Conservation (phyloP, 2,113 vertebrate genomes). For the Campylomormyrus numenius region DNA sequence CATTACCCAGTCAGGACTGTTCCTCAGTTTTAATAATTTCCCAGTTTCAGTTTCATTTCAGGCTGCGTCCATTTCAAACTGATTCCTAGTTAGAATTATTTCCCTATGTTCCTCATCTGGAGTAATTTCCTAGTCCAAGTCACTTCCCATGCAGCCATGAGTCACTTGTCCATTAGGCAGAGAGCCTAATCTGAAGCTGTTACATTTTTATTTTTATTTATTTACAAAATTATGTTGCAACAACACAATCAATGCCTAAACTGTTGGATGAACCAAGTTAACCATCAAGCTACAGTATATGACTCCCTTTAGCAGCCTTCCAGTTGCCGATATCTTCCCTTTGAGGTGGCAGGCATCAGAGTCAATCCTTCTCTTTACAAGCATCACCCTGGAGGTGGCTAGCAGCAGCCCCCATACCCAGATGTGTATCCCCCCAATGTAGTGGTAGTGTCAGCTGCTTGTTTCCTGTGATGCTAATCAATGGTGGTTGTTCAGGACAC, state of each 20-base stretch:
- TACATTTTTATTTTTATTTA: neutral
- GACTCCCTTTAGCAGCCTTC: slow-evolving; percentile 42
- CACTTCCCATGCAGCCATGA: neutral
- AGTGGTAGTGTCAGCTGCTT: slow-evolving; percentile 27
- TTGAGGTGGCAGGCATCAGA: slow-evolving; percentile 33
- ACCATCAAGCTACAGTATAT: slow-evolving; percentile 29
- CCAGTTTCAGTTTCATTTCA: neutral
- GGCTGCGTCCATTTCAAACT: neutral
- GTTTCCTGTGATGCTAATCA: slow-evolving; percentile 42
- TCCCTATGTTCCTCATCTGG: neutral
- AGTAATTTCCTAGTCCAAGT: neutral
- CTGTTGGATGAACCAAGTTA: slow-evolving; percentile 47
- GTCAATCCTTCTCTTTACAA: slow-evolving; percentile 40
- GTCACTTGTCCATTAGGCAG: neutral
- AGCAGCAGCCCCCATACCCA: slow-evolving; percentile 19
- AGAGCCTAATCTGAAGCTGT: neutral
- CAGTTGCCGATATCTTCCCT: slow-evolving; percentile 42
- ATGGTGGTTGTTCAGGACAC: slow-evolving; percentile 34
- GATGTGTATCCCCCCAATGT: slow-evolving; percentile 11
- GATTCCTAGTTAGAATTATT: neutral
- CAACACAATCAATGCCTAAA: slow-evolving; percentile 38
- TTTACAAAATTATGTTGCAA: neutral
- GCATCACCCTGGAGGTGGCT: slow-evolving; percentile 24
- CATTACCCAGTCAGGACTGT: neutral
- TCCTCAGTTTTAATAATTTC: neutral